Evolutionary conservation across 1,140 invertebrate species (phyloP).

Genomic region (Cyrtorhinus lividipennis): DNA sequence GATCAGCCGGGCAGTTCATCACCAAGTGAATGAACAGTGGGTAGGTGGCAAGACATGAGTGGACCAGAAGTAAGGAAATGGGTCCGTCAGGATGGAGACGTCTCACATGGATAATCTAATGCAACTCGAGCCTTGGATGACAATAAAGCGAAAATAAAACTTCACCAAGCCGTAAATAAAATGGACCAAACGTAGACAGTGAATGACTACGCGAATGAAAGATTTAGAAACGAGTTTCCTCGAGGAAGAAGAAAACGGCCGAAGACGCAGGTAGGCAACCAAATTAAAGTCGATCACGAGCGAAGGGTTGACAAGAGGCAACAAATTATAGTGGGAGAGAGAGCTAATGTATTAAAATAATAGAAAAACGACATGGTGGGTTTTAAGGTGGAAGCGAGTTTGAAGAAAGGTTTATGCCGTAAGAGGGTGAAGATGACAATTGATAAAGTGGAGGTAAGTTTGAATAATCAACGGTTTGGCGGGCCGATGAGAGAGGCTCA

Average conservation of each 20-base stretch:
- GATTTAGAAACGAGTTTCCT: not conserved
- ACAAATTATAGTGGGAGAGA: slow-evolving; percentile 3
- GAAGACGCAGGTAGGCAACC: not conserved
- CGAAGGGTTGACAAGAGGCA: not conserved
- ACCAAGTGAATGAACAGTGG: too few species aligned
- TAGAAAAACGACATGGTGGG: not conserved
- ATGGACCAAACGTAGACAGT: not conserved
- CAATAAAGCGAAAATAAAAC: too few species aligned
- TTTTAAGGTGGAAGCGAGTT: not conserved
- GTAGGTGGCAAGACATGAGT: too few species aligned
- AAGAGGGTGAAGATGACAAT: slow-evolving; percentile 1
- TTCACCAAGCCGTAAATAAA: not conserved
- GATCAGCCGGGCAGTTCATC: too few species aligned
- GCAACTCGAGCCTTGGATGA: too few species aligned
- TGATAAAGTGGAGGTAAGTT: slow-evolving; percentile 5
- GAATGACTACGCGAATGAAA: too few species aligned
- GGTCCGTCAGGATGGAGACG: too few species aligned
- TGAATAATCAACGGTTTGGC: not conserved
- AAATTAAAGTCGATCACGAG: slow-evolving; percentile 3
- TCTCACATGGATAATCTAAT: too few species aligned
- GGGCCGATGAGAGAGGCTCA: slow-evolving; percentile 1
- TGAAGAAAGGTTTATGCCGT: slow-evolving; percentile 2
- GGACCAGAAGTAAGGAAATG: too few species aligned
- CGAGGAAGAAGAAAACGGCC: not conserved
- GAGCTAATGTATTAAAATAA: not conserved